These are phyloP conservation scores for fruit fly (Drosophila melanogaster) DNA, from an alignment of 1,140 invertebrate genomes.

Conservation along the genomic window Release_6_plus_ISO1_MT NT_037436.4:18978501-18979000, in stretches of 20 bases:
- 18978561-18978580: not conserved
- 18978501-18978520: no score
- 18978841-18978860: constrained; percentile 15
- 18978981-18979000: not conserved
- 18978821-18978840: constrained; percentile 42
- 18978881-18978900: constrained; percentile 39
- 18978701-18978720: constrained; percentile 14
- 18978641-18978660: not conserved
- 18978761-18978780: constrained; percentile 26
- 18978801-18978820: constrained; percentile 14
- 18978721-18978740: constrained; percentile 7
- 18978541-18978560: not conserved
- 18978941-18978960: constrained; percentile 43
- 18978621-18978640: not conserved
- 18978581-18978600: not conserved
- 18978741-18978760: constrained; percentile 40
- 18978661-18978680: constrained; percentile 33
- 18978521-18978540: no score
- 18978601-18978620: constrained; percentile 13
- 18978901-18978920: constrained; percentile 51
- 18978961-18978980: constrained; percentile 10
- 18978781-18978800: no score
- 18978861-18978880: constrained; percentile 33
- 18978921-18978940: constrained; percentile 30
- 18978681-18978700: constrained; percentile 22